phyloP scores from a whole-genome alignment of 1,140 invertebrate species.

The Leptinotarsa lineolata region DNA sequence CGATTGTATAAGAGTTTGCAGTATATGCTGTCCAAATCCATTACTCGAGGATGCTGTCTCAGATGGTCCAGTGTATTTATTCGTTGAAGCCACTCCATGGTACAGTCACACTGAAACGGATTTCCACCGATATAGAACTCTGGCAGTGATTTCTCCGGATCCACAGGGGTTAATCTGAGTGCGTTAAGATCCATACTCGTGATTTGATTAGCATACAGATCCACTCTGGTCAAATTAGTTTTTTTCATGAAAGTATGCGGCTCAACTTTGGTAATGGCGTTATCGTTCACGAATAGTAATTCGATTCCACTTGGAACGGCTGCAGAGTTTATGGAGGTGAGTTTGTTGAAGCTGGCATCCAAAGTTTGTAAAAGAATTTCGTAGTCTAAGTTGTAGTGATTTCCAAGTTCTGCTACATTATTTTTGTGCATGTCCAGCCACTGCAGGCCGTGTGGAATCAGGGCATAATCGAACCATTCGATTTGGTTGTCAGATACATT shows the following conservation, averaged over 20 bases:
- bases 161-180: slow-evolving; percentile 72
- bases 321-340: slow-evolving; percentile 69
- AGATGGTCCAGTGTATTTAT: slow-evolving; percentile 76
- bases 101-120: slow-evolving; percentile 85
- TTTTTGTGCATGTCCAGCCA: slow-evolving; percentile 92
- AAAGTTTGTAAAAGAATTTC: slow-evolving; percentile 75
- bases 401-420: slow-evolving; percentile 78
- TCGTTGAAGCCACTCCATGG: slow-evolving; percentile 85
- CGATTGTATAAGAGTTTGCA: slow-evolving; percentile 87
- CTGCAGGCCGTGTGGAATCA: slow-evolving; percentile 79
- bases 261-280: slow-evolving; percentile 77
- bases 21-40: slow-evolving; percentile 89
- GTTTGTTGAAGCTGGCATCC: slow-evolving; percentile 82
- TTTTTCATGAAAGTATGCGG: slow-evolving; percentile 84
- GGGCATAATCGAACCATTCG: slow-evolving; percentile 87
- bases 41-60: slow-evolving; percentile 83
- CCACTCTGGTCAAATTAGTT: slow-evolving; percentile 78
- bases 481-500: slow-evolving; percentile 91
- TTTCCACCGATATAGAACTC: slow-evolving; percentile 88
- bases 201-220: slow-evolving; percentile 85
- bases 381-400: slow-evolving; percentile 72
- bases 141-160: slow-evolving; percentile 69
- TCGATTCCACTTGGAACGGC: slow-evolving; percentile 79
- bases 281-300: slow-evolving; percentile 80
- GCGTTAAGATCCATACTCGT: slow-evolving; percentile 80